Base-by-base conservation (phyloP, 2,797 vertebrate genomes). In the Anas capensis region DNA sequence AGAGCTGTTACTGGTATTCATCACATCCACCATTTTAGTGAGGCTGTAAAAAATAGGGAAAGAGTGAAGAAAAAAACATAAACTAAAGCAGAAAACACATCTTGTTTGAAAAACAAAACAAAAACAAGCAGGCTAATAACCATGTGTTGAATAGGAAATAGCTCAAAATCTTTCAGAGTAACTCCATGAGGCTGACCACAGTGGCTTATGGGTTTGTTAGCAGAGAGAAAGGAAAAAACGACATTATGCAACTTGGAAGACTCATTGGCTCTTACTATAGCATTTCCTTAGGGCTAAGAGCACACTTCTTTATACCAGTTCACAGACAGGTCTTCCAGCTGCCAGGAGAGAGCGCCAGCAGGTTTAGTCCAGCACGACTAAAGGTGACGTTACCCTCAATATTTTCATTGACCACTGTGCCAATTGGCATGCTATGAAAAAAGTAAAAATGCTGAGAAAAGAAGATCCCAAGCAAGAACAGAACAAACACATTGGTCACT, bases 401-500 rank as follows among this genome's bases (percentile, higher is more conserved):
- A 33, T 34, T 51, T 54, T 23, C n/a, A 70, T 7, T 8, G 15
- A 23, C 11, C 53, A 49, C 23, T 4, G 9, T 64, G 44, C 7
- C 27, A 33, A 14, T 40, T 0, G 0, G 4, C 23, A 20, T 3
- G 4, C 18, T 10, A 34, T 0, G 3, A 26, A 54, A 69, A 49
- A 20, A 34, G 8, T 27, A 31, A 12, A 2, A 16, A 26, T 38
- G 42, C 19, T 42, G 36, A 11, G 23, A 57, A 71, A 80, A 71
- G 34, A 53, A 70, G 26, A 33, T 42, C 23, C n/a, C 53, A 31
- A 40, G 4, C 13, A 15, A 21, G 14, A 31, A 31, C 19, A 36
- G 38, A 34, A 31, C 3, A 57, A 65, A 58, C 13, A 3, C 31
- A 6, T 18, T 15, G 42, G 26, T 54, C 8, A 4, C 21, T 58